phyloP scores from a whole-genome alignment of 2,113 vertebrate species.

The Paradoxurus hermaphroditus region DNA sequence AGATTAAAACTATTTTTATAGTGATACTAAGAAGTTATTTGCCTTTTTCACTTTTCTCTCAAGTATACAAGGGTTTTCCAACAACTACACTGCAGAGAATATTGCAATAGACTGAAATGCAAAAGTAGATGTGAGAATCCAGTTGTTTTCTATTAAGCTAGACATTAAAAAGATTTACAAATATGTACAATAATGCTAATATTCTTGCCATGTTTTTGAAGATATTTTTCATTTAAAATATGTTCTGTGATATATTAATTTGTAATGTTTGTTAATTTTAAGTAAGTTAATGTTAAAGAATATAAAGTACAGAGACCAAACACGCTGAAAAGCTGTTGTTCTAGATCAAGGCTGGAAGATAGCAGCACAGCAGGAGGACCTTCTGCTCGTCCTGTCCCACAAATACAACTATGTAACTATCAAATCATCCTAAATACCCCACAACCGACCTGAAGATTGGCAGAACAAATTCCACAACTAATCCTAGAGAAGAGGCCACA shows the following conservation, averaged over 20 bases:
- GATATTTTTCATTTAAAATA: constrained; percentile 6
- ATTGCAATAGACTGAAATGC: not conserved
- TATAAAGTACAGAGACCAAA: not conserved
- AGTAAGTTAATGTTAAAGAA: not conserved
- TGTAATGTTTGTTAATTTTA: constrained; percentile 10
- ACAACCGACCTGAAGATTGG: not conserved
- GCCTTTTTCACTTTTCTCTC: not conserved
- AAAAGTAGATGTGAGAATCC: not conserved
- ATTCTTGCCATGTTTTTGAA: constrained; percentile 6
- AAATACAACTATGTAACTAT: not conserved
- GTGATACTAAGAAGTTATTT: not conserved
- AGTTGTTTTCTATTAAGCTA: not conserved
- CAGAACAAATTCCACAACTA: not conserved
- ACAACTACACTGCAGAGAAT: not conserved
- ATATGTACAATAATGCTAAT: constrained; percentile 14
- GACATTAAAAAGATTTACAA: not conserved
- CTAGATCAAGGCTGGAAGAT: not conserved
- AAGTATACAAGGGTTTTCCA: not conserved
- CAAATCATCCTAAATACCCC: not conserved
- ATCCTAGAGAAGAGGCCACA: not conserved
- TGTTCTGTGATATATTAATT: not conserved
- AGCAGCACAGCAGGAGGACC: not conserved
- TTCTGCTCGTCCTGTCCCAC: not conserved
- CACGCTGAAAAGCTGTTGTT: not conserved
- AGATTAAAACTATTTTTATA: constrained; percentile 1